These are phyloP conservation scores for Dendrocopos noguchii DNA, from an alignment of 2,113 vertebrate species.

Conservation along the genomic window DNA sequence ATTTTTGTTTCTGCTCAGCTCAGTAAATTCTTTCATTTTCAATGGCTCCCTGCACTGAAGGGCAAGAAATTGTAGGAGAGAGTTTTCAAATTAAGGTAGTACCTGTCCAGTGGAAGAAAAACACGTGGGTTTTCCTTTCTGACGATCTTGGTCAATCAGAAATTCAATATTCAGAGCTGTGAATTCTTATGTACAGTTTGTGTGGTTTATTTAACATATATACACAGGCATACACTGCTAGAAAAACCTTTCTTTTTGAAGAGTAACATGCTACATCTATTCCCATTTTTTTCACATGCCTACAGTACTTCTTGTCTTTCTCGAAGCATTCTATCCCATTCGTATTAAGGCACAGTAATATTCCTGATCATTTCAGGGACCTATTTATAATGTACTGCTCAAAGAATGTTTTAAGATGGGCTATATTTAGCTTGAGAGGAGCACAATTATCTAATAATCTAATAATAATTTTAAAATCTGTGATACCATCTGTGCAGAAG, in stretches of 20 bases:
- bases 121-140: fast-evolving
- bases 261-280: neutral
- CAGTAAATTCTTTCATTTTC: neutral
- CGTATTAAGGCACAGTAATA: neutral
- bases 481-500: conserved; percentile 57
- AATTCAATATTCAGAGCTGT: neutral
- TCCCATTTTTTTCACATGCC: neutral
- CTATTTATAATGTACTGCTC: neutral
- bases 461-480: conserved; percentile 64
- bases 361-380: neutral
- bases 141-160: neutral
- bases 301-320: neutral
- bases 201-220: neutral
- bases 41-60: neutral
- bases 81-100: neutral
- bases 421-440: conserved; percentile 38
- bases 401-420: conserved; percentile 4
- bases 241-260: neutral
- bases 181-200: neutral
- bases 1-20: neutral
- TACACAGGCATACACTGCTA: neutral
- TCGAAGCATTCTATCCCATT: neutral
- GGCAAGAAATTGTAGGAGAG: neutral
- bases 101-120: neutral
- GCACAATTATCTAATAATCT: conserved; percentile 52